Conservation (phyloP, 2,888 invertebrate genomes). For the Exephanes ischioxanthus region DNA sequence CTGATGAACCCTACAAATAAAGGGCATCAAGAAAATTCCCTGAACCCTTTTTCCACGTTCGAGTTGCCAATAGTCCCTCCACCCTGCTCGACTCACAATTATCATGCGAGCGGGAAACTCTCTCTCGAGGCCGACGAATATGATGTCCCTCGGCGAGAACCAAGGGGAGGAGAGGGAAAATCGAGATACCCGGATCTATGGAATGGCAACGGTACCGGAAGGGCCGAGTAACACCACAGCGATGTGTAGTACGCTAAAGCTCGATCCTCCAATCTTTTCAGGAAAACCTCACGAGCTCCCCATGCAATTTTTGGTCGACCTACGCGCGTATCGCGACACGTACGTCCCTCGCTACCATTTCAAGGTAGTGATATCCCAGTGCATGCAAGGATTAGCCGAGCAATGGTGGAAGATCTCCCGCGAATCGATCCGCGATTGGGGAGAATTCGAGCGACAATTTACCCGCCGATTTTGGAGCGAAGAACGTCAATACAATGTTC, state of each 20-base stretch:
- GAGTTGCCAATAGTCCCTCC: too few relatives aligned
- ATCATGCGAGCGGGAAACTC: too few relatives aligned
- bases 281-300: constrained; percentile 9
- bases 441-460: constrained; percentile 13
- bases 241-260: not conserved
- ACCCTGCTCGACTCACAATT: too few relatives aligned
- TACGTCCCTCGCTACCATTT: constrained; percentile 23
- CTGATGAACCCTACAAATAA: too few relatives aligned
- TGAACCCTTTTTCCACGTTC: too few relatives aligned
- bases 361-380: constrained; percentile 3
- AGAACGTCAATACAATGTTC: not conserved
- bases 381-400: not conserved
- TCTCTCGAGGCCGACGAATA: too few relatives aligned
- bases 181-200: too few relatives aligned
- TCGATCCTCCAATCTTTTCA: not conserved
- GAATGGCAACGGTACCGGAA: not conserved
- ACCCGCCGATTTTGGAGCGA: constrained; percentile 9
- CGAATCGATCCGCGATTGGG: not conserved
- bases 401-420: constrained; percentile 34
- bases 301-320: constrained; percentile 7
- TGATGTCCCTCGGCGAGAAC: too few relatives aligned
- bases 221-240: not conserved
- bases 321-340: not conserved
- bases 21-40: too few relatives aligned
- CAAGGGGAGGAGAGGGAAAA: too few relatives aligned